Base-by-base conservation (phyloP, 2,888 invertebrate species). In the Nymphalis c-album region DNA sequence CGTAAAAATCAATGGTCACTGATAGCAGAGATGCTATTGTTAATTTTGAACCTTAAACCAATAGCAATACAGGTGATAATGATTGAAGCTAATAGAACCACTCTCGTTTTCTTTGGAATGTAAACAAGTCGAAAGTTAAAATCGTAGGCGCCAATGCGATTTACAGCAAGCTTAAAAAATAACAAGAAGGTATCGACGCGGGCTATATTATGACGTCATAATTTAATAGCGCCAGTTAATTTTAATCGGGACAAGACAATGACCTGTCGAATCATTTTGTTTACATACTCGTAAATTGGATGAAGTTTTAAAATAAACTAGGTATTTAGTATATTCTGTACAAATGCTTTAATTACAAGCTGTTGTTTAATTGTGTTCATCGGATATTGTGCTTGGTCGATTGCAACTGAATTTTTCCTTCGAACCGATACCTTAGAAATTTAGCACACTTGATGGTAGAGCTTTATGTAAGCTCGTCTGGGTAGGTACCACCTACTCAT, bases 61-160 rank as follows among this genome's bases (percentile, higher is more conserved):
- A 65, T 65, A 51, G 57, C 16, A 46, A 65, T 70, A 71, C 55
- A 50, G 58, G 64, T 59, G 62, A 51, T 71, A 68, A 61, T 64
- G 51, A 55, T 47, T 46, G 59, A 26, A 46, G 45, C 46, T 55
- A 57, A 65, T 50, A 55, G 35, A 18, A 68, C 67, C 63, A 68
- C 83, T 84, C 79, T 85, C 80, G 76, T 77, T 84, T 85, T 85
- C 83, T 71, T 80, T 72, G 84, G 84, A 80, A 82, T 83, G 81
- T 77, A 71, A 74, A 74, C 71, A 74, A 70, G 69, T 63, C 46
- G 63, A 75, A 75, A 74, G 73, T 73, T 71, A 71, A 65, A 70
- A 48, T 63, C 57, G 51, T 67, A 64, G 66, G 50, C 69, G 66
- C 55, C 51, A 46, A 51, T 60, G 55, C 47, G 17, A 40, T 47